Evolutionary conservation across 2,113 vertebrate species (phyloP), one percentile per base, ranked within the genome.

Genomic region (Carassius carassius): DNA sequence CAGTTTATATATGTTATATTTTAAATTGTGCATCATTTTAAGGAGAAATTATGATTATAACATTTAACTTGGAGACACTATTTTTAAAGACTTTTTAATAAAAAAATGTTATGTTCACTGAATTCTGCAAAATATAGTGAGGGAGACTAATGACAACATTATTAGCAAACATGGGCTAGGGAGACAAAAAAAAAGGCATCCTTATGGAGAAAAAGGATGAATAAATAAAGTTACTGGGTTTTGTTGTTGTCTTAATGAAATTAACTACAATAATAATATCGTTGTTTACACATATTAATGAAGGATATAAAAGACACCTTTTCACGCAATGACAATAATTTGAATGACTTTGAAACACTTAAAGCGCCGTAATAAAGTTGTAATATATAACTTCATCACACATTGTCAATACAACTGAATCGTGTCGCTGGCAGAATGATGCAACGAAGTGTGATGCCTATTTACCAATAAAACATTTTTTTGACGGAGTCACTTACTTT

Each of bases 401-500:
- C 51, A 37, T 78, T 60, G n/a, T 5, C 29, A 77, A 77, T 49
- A 11, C 73, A 76, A 29, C 29, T 29, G 29, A 29, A 3, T 16
- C 72, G 35, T 37, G 5, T 37, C 5, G 35, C 2, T 37, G 35
- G 35, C 23, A 56, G 16, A 35, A 54, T 5, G 25, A 77, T 77
- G 74, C 74, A 74, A 62, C 23, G 3, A 16, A 54, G 29, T 32
- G 19, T 63, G 17, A 75, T 41, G n/a, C 19, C 41, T 47, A 60
- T 74, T 65, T 47, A 85, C 23, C 37, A 84, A 56, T 84, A 37
- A 37, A 75, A 77, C 73, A 14, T 25, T 77, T 17, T 29, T 73
- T 25, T 73, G 67, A 81, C 65, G 83, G 32, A 65, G 62, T 67
- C 70, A 89, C 94, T 93, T 93, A 94, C 94, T 91, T 93, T 92